Conservation (phyloP, 2,797 vertebrate genomes). For the Myioborus melanocephalus region DNA sequence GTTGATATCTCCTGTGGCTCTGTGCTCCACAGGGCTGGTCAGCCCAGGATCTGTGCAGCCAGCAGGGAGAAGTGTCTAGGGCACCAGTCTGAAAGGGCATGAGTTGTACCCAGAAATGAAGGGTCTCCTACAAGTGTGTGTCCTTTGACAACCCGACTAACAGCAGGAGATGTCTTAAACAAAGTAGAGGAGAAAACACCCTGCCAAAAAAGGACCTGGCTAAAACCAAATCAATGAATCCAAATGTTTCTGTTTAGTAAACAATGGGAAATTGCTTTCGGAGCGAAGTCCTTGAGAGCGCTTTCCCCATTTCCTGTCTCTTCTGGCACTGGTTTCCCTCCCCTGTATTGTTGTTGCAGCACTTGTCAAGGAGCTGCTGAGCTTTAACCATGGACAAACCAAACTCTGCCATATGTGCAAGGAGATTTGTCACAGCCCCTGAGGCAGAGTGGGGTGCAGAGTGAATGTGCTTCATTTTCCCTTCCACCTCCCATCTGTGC, state of each 20-base stretch:
- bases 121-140: background rate
- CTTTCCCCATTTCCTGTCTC: background rate
- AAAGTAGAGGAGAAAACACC: background rate
- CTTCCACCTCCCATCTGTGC: background rate
- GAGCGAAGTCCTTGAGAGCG: background rate
- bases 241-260: background rate
- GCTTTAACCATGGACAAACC: background rate
- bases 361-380: background rate
- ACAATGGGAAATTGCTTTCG: background rate
- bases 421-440: background rate
- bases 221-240: background rate
- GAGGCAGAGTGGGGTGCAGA: background rate
- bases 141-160: background rate
- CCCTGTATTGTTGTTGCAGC: background rate
- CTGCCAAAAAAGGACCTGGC: background rate
- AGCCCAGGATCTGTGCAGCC: background rate
- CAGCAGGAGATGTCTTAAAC: background rate
- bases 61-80: background rate
- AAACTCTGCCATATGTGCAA: background rate
- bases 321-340: background rate
- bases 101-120: background rate
- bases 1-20: background rate
- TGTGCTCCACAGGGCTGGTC: background rate
- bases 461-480: background rate
- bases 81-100: background rate